Base-by-base conservation (phyloP, 2,888 invertebrate species). In the Agrochola lychnidis region DNA sequence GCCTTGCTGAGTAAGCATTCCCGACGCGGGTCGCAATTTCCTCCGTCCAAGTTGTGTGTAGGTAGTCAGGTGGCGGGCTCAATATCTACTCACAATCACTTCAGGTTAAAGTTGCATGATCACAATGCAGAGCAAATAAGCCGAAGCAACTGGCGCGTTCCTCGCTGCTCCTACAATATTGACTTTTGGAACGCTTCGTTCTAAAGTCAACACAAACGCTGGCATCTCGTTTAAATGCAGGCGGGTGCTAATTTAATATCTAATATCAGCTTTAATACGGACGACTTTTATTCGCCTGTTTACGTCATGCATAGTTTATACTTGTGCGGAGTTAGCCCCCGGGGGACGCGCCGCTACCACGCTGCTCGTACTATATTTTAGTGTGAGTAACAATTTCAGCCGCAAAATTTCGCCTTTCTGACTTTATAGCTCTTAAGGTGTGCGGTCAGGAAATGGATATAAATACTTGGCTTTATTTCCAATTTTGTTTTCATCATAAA, bases 41-140 rank as follows among this genome's bases (percentile, higher is more conserved):
- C 96, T 94, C 88, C 78, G 84, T 80, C 81, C 77, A 73, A 79
- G 78, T 82, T 79, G 78, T 86, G 77, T 78, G 82, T 84, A 89
- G 85, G 82, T 85, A 90, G 87, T 89, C 86, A 91, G 89, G 91
- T 90, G 90, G 90, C 86, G 90, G 89, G 36, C 92, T 91, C 93
- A 91, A 94, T 94, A 95, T 95, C 93, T 89, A 91, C 91, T 91
- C 89, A 93, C 93, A 94, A 94, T 93, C 89, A 92, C 91, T 90
- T 92, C 91, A 91, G 91, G 94, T 95, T 94, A 95, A 95, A 95
- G 90, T 95, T 95, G 94, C 92, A 94, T 94, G 94, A 94, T 93
- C 93, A 94, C 94, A 95, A 93, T 94, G 92, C 93, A 93, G 93
- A 94, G 90, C 91, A 92, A 95, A 95, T 93, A 95, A 93, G 91